Conservation (phyloP, 2,888 invertebrate species). For the Xylota sylvarum region DNA sequence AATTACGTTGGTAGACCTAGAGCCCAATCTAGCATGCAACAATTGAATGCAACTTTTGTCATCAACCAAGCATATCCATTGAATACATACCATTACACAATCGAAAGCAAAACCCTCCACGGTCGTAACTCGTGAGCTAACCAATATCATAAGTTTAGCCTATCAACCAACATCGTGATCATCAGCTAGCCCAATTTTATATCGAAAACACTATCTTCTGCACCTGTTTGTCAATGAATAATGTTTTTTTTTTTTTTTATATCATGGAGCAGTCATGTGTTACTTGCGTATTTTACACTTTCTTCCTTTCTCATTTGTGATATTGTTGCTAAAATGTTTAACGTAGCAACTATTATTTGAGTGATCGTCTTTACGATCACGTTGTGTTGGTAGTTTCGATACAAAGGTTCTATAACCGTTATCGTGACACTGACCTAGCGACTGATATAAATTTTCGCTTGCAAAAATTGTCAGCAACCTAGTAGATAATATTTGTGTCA, state of each 20-base stretch:
- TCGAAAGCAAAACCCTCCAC: neutral
- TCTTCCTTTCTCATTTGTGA: constrained; percentile 3
- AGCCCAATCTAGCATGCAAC: neutral
- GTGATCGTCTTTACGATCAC: neutral
- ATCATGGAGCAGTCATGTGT: constrained; percentile 24
- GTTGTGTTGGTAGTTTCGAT: neutral
- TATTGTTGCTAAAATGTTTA: constrained; percentile 6
- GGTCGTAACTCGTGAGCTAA: constrained; percentile 8
- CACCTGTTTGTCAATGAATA: constrained; percentile 7
- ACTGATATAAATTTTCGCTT: constrained; percentile 13
- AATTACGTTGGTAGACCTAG: neutral
- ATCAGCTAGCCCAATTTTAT: constrained; percentile 17
- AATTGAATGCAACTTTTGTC: neutral
- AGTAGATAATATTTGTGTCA: constrained; percentile 2
- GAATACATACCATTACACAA: neutral
- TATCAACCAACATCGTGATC: constrained; percentile 31
- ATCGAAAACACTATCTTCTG: constrained; percentile 13
- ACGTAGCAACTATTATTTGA: constrained; percentile 20
- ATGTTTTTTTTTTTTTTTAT: neutral
- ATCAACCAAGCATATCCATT: neutral
- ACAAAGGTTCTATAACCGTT: constrained; percentile 14
- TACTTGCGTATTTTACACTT: constrained; percentile 36
- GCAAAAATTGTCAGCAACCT: constrained; percentile 19
- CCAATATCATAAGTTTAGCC: neutral
- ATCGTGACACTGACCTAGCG: constrained; percentile 40